These are phyloP conservation scores for Nibea albiflora DNA, from an alignment of 2,113 vertebrate genomes.

Conservation along the genomic window DNA sequence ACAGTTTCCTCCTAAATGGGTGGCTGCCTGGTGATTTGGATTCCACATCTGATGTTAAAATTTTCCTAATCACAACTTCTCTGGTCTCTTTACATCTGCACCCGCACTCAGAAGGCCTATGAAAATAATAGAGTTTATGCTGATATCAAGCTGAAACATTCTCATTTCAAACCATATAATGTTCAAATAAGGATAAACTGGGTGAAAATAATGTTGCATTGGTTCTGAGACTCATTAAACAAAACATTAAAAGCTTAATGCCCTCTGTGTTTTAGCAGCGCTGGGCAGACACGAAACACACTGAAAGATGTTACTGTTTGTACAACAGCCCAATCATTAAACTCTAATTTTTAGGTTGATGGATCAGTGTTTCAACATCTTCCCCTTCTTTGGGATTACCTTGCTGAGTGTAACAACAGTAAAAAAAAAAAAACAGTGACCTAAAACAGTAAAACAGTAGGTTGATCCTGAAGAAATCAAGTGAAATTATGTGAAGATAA, in stretches of 20 bases:
- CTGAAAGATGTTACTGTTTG: not conserved
- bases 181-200: not conserved
- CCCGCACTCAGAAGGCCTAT: slow-evolving; percentile 4
- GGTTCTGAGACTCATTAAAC: slow-evolving; percentile 14
- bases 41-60: slow-evolving; percentile 43
- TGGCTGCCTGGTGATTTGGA: slow-evolving; percentile 15
- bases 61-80: slow-evolving; percentile 35
- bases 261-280: not conserved
- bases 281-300: not conserved
- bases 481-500: not conserved
- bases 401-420: not conserved
- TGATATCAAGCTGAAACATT: not conserved
- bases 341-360: not conserved
- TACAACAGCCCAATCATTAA: not conserved
- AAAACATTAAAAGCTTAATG: not conserved
- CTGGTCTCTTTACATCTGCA: slow-evolving; percentile 38
- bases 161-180: slow-evolving; percentile 8
- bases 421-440: not conserved
- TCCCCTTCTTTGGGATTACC: not conserved
- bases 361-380: not conserved
- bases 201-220: not conserved
- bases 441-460: not conserved
- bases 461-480: not conserved
- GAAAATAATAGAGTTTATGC: slow-evolving; percentile 16
- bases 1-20: slow-evolving; percentile 28